Evolutionary conservation across 2,888 invertebrate genomes (phyloP).

Genomic region (Cataglyphis livida): DNA sequence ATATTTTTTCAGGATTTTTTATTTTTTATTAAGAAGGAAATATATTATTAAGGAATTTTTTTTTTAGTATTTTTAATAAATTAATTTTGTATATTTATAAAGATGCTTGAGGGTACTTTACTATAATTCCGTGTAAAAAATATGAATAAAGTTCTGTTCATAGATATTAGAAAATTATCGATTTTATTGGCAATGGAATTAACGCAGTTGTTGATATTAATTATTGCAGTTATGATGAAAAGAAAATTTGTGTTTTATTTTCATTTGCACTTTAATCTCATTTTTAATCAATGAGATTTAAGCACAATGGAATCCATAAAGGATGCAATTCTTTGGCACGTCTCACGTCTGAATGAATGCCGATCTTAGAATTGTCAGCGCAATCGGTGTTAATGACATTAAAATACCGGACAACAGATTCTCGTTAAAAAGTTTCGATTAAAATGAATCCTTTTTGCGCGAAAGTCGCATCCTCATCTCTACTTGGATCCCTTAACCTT

Average conservation of each 20-base stretch:
- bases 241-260: background rate
- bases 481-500: conserved; percentile 38
- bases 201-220: background rate
- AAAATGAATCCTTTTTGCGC: conserved; percentile 82
- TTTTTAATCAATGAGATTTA: conserved; percentile 2
- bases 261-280: background rate
- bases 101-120: background rate
- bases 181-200: background rate
- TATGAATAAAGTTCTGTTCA: background rate
- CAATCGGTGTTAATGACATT: conserved; percentile 78
- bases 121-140: background rate
- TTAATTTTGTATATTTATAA: background rate
- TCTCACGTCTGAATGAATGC: conserved; percentile 41
- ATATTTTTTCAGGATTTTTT: background rate
- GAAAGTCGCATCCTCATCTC: conserved; percentile 37
- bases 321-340: conserved; percentile 35
- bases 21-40: background rate
- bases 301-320: conserved; percentile 6
- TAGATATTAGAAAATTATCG: background rate
- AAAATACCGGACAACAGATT: conserved; percentile 81
- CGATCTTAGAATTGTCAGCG: conserved; percentile 13
- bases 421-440: conserved; percentile 83
- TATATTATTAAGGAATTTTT: background rate
- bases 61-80: background rate
- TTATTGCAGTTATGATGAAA: background rate